These are phyloP conservation scores for Liasis olivaceus DNA, from an alignment of 2,797 vertebrate species.

Conservation along the genomic window DNA sequence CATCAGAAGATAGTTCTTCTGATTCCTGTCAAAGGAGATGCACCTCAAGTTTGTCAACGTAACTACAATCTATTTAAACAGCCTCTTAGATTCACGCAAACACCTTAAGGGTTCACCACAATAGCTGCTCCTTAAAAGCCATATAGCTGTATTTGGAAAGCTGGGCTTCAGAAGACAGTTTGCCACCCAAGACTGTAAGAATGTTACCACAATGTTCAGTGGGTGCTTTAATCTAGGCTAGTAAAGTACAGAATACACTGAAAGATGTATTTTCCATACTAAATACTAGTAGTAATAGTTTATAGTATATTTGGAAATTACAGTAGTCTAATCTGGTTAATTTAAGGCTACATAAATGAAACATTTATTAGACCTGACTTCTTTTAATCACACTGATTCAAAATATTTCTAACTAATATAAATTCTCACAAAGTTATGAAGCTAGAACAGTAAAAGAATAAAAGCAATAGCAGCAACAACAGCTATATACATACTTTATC, in stretches of 20 bases:
- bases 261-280: neutral
- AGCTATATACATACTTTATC: neutral
- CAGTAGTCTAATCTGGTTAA: neutral
- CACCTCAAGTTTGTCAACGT: neutral
- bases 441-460: neutral
- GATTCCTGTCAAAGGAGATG: slow-evolving; percentile 80
- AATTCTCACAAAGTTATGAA: neutral
- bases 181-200: neutral
- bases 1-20: slow-evolving; percentile 95
- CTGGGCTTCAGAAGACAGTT: neutral
- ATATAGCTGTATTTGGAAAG: neutral
- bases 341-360: neutral
- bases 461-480: neutral
- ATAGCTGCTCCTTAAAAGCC: neutral
- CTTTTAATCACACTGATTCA: neutral
- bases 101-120: neutral
- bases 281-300: neutral
- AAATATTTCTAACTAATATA: neutral
- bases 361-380: neutral
- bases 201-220: neutral
- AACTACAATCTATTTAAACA: neutral
- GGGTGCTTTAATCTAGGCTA: neutral
- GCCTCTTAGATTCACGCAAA: neutral
- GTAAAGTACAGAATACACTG: neutral
- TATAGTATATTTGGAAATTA: neutral